Evolutionary conservation across 2,888 invertebrate species (phyloP).

Genomic region (Ephialtes manifestator): DNA sequence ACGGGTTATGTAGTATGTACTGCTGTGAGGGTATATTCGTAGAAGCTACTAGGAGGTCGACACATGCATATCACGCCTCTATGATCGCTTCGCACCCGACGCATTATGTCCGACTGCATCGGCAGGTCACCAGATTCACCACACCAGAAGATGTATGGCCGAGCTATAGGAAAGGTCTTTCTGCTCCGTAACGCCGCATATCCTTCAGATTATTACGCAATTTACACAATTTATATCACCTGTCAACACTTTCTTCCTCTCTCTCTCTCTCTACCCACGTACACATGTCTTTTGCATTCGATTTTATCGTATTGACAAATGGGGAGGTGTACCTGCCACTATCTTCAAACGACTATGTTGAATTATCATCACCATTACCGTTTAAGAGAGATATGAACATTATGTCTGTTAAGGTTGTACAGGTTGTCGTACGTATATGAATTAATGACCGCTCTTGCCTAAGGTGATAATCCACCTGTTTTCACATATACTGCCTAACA

Average conservation of each 20-base stretch:
- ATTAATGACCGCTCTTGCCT: background rate
- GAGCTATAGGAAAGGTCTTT: constrained; percentile 8
- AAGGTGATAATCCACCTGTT: background rate
- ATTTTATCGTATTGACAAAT: constrained; percentile 46
- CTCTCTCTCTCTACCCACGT: background rate
- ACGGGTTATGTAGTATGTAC: constrained; percentile 1
- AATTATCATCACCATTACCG: background rate
- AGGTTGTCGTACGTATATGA: background rate
- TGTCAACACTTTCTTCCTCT: constrained; percentile 17
- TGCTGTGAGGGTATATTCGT: background rate
- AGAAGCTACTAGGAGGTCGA: background rate
- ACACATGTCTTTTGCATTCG: background rate
- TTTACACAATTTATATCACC: constrained; percentile 24
- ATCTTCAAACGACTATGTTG: background rate
- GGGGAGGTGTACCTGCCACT: background rate
- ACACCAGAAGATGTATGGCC: background rate
- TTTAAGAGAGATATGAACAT: background rate
- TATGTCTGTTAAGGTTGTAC: constrained; percentile 2
- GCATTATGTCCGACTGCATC: constrained; percentile 35
- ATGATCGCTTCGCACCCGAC: background rate
- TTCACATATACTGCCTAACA: no score
- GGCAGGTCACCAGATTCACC: constrained; percentile 14
- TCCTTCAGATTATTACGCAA: constrained; percentile 12
- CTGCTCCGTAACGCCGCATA: constrained; percentile 16
- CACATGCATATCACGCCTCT: background rate